phyloP scores from a whole-genome alignment of 2,888 invertebrate species.

The Dolichomitus sp. region DNA sequence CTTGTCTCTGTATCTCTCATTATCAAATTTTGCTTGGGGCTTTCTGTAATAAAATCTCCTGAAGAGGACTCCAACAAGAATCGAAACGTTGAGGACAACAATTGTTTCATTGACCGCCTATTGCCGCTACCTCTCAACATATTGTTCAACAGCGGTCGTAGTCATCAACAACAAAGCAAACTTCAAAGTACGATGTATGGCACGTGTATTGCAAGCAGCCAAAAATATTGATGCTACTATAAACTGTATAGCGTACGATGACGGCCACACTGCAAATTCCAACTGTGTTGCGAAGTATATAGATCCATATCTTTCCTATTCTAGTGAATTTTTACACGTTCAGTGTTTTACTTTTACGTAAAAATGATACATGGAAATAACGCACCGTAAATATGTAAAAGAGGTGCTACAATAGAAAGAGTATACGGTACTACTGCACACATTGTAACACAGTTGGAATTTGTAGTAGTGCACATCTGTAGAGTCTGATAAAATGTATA shows the following conservation, averaged over 20 bases:
- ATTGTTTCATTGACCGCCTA: not conserved
- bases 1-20: too few species aligned
- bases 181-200: constrained; percentile 2
- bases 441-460: not conserved
- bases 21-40: too few species aligned
- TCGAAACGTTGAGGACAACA: too few species aligned
- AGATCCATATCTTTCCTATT: not conserved
- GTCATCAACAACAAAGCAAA: too few species aligned
- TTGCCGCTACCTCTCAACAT: not conserved
- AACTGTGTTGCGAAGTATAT: not conserved
- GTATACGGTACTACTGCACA: not conserved
- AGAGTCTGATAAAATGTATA: not conserved
- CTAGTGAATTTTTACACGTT: not conserved
- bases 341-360: not conserved
- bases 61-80: too few species aligned
- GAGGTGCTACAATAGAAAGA: not conserved
- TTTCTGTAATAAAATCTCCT: too few species aligned
- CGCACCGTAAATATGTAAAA: not conserved
- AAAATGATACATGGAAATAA: not conserved
- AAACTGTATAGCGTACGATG: not conserved
- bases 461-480: not conserved
- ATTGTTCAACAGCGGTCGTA: not conserved
- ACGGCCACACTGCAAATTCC: not conserved
- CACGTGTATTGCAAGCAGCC: not conserved
- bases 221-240: constrained; percentile 4